Percentiles rank a stretch among this genome's conserved stretches.
phyloP scores from a whole-genome alignment of 2,888 invertebrate species.

The Drosophila prolongata region DNA sequence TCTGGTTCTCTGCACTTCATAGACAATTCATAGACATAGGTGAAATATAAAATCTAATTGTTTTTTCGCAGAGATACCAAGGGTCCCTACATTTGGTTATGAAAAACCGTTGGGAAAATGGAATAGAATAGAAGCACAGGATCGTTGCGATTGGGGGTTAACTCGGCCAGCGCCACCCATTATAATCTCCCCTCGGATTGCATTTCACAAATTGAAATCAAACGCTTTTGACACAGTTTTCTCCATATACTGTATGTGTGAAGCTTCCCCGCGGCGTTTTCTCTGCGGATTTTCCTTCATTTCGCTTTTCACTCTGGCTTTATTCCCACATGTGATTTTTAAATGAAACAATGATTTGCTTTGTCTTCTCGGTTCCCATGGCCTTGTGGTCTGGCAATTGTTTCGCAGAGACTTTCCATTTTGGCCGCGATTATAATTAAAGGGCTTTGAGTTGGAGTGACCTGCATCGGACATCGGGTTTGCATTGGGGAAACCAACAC shows the following conservation, averaged over 20 bases:
- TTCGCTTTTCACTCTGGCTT: conserved; percentile 2
- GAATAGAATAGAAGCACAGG: neutral
- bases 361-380: conserved; percentile 7
- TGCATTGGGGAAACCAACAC: neutral
- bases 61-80: neutral
- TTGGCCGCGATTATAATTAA: conserved; percentile 12
- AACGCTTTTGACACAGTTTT: conserved; percentile 49
- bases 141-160: neutral
- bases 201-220: conserved; percentile 55
- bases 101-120: neutral
- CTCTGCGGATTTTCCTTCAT: conserved; percentile 4
- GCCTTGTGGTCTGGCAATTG: neutral
- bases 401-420: no score
- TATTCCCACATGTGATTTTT: conserved; percentile 56
- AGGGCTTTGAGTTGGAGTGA: conserved; percentile 2
- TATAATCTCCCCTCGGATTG: conserved; percentile 18
- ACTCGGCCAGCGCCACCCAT: neutral
- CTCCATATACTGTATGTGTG: neutral
- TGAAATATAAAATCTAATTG: neutral
- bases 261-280: conserved; percentile 12
- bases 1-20: neutral
- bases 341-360: conserved; percentile 59
- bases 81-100: neutral
- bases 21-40: neutral
- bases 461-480: conserved; percentile 10